Conservation (phyloP, 2,797 vertebrate species). For the Nasua narica region DNA sequence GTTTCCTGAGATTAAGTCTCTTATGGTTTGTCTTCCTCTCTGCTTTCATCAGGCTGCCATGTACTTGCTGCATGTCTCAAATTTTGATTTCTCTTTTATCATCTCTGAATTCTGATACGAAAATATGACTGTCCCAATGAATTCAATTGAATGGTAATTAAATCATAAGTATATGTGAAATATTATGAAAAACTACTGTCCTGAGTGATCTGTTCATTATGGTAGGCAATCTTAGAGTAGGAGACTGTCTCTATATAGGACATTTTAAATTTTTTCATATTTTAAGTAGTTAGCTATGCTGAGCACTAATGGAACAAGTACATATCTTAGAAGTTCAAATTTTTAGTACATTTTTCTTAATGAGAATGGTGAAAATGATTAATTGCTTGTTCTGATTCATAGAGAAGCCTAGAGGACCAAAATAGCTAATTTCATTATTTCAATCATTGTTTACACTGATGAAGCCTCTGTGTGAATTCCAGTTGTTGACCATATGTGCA, state of each 20-base stretch:
- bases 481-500: slow-evolving; percentile 50
- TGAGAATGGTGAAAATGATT: slow-evolving; percentile 67
- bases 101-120: not conserved
- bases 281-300: not conserved
- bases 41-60: not conserved
- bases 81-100: not conserved
- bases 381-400: slow-evolving; percentile 65
- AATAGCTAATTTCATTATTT: slow-evolving; percentile 55
- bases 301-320: not conserved
- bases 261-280: slow-evolving; percentile 38
- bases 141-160: not conserved
- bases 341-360: slow-evolving; percentile 56
- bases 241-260: not conserved
- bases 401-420: slow-evolving; percentile 42
- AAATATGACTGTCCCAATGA: not conserved
- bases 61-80: not conserved
- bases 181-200: not conserved
- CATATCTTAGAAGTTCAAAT: not conserved
- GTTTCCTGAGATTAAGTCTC: too few relatives aligned
- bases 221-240: not conserved
- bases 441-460: slow-evolving; percentile 21
- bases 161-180: not conserved
- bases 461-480: slow-evolving; percentile 21
- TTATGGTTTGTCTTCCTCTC: too few relatives aligned
- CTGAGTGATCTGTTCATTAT: not conserved